Evolutionary conservation across 2,888 invertebrate species (phyloP).

Genomic region (Yponomeuta evonymella): DNA sequence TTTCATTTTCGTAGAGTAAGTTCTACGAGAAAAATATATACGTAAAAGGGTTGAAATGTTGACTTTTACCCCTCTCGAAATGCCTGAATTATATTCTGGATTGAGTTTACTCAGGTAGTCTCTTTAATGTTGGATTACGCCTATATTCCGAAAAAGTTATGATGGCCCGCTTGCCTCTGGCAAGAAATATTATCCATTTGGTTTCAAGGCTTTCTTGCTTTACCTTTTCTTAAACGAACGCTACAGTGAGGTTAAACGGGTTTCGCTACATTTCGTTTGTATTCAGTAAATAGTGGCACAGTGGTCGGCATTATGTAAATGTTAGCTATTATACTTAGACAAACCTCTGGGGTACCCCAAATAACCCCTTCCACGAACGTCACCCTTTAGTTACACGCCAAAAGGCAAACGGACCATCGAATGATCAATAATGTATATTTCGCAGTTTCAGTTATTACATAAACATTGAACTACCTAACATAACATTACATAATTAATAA

Average conservation of each 20-base stretch:
- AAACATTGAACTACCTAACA: constrained; percentile 9
- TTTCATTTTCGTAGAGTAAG: constrained; percentile 26
- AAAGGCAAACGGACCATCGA: background rate
- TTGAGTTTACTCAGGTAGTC: background rate
- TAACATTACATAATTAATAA: constrained; percentile 7
- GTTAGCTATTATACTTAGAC: background rate
- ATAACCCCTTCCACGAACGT: background rate
- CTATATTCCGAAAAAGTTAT: background rate
- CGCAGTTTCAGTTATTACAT: background rate
- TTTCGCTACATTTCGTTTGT: background rate
- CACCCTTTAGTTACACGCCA: background rate
- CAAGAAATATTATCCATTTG: background rate
- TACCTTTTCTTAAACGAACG: background rate
- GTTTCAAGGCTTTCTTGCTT: background rate
- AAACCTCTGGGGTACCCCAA: background rate
- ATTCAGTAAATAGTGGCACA: background rate
- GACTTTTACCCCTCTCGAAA: background rate
- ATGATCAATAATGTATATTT: background rate
- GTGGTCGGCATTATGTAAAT: background rate
- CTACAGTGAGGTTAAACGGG: background rate
- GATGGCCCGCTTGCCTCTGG: background rate
- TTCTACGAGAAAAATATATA: constrained; percentile 16
- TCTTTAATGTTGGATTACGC: background rate
- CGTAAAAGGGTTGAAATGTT: background rate
- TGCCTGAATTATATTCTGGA: background rate